Base-by-base conservation (phyloP, 2,888 invertebrate genomes). In the Megaustenia siamemsis region DNA sequence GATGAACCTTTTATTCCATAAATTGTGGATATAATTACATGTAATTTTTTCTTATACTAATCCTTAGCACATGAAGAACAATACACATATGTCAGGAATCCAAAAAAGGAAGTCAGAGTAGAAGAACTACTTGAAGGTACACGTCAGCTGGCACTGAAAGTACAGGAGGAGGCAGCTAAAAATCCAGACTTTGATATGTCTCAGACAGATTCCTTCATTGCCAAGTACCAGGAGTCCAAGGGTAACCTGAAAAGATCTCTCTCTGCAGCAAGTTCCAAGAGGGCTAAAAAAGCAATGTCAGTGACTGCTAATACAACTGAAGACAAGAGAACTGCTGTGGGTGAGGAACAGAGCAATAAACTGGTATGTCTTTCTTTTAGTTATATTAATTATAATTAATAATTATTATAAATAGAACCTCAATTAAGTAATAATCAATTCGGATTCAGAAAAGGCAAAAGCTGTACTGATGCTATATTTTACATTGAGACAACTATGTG, bases 71-170 rank as follows among this genome's bases (percentile, higher is more conserved):
- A 88, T 76, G 86, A 86, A 38, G 88, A 88, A 49, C 85, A 87
- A 32, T 86, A 86, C 78, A 86, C 83, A 45, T 88, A 88, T 76
- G 84, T 87, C 28, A 83, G 87, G 35, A 84, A 86, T 38, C 85
- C 86, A 24, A 85, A 86, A 63, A 87, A 88, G 38, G 88, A 88
- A 73, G 49, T 68, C 28, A 80, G 84, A 56, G 84, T 88, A 12
- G 86, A 87, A 80, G 84, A 86, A 24, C 82, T 88, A 8, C 77
- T 88, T 28, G 85, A 83, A 78, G 86, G 83, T 66, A 83, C 86
- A 18, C 77, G 86, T 63, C 82, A 86, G 73, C 66, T 86, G 12
- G 86, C 86, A 15, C 45, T 85, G 45, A 83, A 82, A 49, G 53
- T 86, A 8, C 86, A 86, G 35, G 84, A 73, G 38, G 83, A 82